Base-by-base conservation (phyloP, 2,888 invertebrate species). In the Aphodius granarius region DNA sequence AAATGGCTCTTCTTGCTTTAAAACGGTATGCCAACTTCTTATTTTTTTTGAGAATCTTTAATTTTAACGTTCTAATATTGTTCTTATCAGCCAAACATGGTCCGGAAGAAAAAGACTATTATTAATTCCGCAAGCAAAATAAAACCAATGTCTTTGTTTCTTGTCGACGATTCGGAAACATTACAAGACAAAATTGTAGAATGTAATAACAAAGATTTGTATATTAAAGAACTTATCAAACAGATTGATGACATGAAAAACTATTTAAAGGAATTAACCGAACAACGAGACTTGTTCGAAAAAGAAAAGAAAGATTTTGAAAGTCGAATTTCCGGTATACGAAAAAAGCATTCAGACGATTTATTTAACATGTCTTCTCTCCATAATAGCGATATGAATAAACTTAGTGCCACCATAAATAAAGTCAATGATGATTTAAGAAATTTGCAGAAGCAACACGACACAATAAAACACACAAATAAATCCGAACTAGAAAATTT, bases 121-220 rank as follows among this genome's bases (percentile, higher is more conserved):
- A 75, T 77, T 68, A 72, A 43, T 13, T 74, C 75, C n/a, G 13
- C 79, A 79, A 21, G 76, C 64, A 68, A 76, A 66, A 72, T 75
- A 63, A 66, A 72, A 66, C 66, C 17, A 20, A 62, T 13, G 6
- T 43, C 43, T 43, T 43, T 43, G 13, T 43, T 43, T 13, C 9
- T 43, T 13, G 43, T 43, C 43, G 43, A 43, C 13, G 43, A 43
- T 13, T 43, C 43, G 13, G 43, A 90, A 73, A 87, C 85, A 9
- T 80, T 89, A n/a, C 87, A 88, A 79, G 89, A 89, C 75, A 90
- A 90, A 83, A 84, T 85, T 75, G 88, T 89, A 17, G 90, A 90
- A 83, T 89, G 89, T 77, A 87, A 88, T 78, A 88, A 88, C 78
- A 90, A 90, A 85, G 89, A 89, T 78, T 85, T 87, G 73, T 86